phyloP scores from a whole-genome alignment of 2,797 vertebrate species.

The Chelonia mydas region DNA sequence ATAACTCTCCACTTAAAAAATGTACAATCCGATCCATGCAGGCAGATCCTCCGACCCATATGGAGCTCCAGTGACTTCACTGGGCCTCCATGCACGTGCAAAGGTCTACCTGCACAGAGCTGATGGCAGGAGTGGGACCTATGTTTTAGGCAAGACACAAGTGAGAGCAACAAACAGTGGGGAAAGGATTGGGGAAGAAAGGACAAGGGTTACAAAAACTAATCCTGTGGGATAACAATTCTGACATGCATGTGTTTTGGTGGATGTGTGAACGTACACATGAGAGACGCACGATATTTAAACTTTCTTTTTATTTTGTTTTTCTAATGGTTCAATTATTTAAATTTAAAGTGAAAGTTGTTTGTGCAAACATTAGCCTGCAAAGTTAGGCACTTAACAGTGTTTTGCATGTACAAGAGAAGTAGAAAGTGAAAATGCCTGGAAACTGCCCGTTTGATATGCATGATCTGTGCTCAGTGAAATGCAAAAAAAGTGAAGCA shows the following conservation, averaged over 20 bases:
- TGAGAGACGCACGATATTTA: background rate
- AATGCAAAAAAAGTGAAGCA: conserved; percentile 4
- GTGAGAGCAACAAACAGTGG: background rate
- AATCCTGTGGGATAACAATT: background rate
- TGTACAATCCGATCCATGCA: background rate
- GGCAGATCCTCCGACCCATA: background rate
- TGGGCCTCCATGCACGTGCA: background rate
- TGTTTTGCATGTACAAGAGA: background rate
- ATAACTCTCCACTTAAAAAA: background rate
- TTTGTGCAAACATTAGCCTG: background rate
- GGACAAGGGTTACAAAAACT: background rate
- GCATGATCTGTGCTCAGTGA: background rate
- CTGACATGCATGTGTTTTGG: background rate
- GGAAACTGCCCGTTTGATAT: background rate
- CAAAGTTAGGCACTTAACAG: background rate
- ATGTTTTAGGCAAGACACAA: background rate
- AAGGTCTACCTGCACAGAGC: background rate
- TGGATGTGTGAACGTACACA: background rate
- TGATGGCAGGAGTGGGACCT: background rate
- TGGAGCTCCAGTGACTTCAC: background rate
- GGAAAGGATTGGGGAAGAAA: background rate
- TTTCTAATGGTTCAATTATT: background rate
- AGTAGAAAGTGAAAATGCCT: background rate
- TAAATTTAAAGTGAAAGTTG: background rate
- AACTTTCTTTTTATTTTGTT: background rate